Evolutionary conservation across 1,140 invertebrate genomes (phyloP).

Genomic region (Ceratosolen fusciceps): DNA sequence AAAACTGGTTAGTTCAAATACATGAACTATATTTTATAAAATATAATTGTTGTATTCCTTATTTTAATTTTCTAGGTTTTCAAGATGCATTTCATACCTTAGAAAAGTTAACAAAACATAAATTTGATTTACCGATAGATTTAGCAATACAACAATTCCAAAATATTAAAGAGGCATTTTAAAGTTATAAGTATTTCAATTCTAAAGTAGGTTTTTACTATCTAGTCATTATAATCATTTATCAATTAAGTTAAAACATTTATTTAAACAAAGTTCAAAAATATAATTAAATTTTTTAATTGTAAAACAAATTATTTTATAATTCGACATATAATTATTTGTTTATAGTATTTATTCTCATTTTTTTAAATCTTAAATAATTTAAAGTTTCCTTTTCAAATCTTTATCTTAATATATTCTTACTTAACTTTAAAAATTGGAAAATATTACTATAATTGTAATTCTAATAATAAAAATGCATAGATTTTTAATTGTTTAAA

Average conservation of each 20-base stretch:
- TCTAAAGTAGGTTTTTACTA: conserved; percentile 19
- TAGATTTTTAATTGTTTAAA: not conserved
- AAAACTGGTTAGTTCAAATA: conserved; percentile 82
- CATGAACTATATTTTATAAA: conserved; percentile 16
- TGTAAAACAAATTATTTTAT: conserved; percentile 17
- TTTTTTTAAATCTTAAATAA: no score
- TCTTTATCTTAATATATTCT: no score
- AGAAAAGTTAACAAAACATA: conserved; percentile 86
- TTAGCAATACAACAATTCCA: conserved; percentile 95
- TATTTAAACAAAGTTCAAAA: conserved; percentile 33
- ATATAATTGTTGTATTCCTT: not conserved
- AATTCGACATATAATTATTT: not conserved
- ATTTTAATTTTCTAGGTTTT: conserved; percentile 79
- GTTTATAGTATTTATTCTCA: no score
- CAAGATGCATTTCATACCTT: conserved; percentile 94
- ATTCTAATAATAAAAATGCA: no score
- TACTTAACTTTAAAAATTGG: no score
- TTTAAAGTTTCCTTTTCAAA: no score
- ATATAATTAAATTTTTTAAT: conserved; percentile 6
- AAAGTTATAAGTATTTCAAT: no score
- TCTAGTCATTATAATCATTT: conserved; percentile 33
- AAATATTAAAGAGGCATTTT: conserved; percentile 98
- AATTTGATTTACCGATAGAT: conserved; percentile 95
- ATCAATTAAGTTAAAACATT: conserved; percentile 34
- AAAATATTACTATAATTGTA: no score